Evolutionary conservation across 2,888 invertebrate genomes (phyloP).

Genomic region (Mythimna albipuncta): DNA sequence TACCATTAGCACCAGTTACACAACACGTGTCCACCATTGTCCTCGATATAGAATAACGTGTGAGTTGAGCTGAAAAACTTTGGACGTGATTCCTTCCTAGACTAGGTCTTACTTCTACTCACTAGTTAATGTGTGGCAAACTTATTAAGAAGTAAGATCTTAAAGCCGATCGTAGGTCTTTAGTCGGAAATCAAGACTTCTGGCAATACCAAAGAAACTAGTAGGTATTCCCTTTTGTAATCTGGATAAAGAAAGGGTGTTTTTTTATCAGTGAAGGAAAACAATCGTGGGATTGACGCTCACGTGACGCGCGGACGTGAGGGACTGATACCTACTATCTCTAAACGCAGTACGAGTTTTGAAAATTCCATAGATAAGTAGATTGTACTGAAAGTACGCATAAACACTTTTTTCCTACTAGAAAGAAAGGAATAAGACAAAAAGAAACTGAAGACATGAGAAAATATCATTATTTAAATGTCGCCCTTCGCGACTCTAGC

Average conservation of each 20-base stretch:
- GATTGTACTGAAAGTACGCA: not conserved
- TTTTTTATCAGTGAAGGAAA: constrained; percentile 53
- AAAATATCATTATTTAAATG: too few relatives aligned
- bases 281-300: constrained; percentile 58
- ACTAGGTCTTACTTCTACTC: not conserved
- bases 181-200: not conserved
- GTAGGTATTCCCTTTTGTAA: constrained; percentile 28
- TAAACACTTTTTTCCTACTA: not conserved
- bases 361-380: constrained; percentile 4
- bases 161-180: too few relatives aligned
- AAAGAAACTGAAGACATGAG: too few relatives aligned
- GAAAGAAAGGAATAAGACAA: too few relatives aligned
- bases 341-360: constrained; percentile 6
- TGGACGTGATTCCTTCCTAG: not conserved
- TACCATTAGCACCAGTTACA: too few relatives aligned
- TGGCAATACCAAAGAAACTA: constrained; percentile 1
- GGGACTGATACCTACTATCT: constrained; percentile 32
- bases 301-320: constrained; percentile 49
- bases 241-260: constrained; percentile 42
- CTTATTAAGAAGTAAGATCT: not conserved
- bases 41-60: too few relatives aligned
- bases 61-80: not conserved
- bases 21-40: too few relatives aligned
- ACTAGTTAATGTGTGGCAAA: not conserved
- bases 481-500: too few relatives aligned